Conservation (phyloP, 2,113 vertebrate species). For the Halichoerus grypus region DNA sequence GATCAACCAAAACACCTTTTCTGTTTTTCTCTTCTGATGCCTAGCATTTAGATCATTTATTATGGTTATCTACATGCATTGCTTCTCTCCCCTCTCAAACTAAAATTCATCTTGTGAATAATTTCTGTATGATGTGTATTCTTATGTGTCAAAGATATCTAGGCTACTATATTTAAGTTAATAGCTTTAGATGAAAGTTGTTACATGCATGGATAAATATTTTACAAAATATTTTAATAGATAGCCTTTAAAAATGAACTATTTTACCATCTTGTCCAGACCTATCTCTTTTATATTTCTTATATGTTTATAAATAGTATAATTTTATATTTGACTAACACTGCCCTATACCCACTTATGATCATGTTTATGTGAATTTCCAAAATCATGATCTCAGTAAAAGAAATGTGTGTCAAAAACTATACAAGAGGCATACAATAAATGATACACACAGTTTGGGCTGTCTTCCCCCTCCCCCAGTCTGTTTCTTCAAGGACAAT, state of each 20-base stretch:
- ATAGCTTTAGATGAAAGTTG: not conserved
- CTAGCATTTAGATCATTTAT: not conserved
- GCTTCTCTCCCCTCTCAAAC: not conserved
- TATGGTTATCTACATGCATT: not conserved
- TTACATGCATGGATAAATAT: not conserved
- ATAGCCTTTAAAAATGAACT: not conserved
- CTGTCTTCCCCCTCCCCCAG: not conserved
- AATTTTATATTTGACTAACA: constrained; percentile 51
- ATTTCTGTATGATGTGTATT: constrained; percentile 16
- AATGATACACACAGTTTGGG: not conserved
- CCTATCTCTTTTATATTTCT: not conserved
- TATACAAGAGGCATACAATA: not conserved
- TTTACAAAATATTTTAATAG: constrained; percentile 49
- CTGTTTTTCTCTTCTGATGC: constrained; percentile 8
- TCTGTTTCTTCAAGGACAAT: constrained; percentile 3
- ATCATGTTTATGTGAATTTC: constrained; percentile 42
- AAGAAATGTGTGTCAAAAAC: not conserved
- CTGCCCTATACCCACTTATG: not conserved
- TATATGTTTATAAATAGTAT: not conserved
- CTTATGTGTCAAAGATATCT: constrained; percentile 9
- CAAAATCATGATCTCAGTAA: not conserved
- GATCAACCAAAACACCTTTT: not conserved
- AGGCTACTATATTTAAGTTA: not conserved
- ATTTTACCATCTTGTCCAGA: not conserved
- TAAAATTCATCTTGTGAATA: constrained; percentile 19